Evolutionary conservation across 2,888 invertebrate genomes (phyloP).

Genomic region (Osmoderma eremita): DNA sequence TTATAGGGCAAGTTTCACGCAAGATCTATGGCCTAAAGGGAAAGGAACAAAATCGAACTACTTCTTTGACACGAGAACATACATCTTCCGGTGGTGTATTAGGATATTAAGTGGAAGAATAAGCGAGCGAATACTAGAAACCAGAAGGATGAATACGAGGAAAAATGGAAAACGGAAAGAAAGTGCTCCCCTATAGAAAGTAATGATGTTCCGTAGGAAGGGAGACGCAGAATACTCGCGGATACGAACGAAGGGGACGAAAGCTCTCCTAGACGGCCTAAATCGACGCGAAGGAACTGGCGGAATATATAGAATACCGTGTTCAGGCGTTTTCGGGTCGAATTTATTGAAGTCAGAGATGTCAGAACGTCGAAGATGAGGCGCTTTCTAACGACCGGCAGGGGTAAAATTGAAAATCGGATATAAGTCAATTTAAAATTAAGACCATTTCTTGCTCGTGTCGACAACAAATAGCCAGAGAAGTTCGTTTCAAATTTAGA

Average conservation of each 20-base stretch:
- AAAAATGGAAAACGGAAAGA: slow-evolving; percentile 20
- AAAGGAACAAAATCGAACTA: too few relatives aligned
- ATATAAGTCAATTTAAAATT: slow-evolving; percentile 25
- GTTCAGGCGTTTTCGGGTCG: slow-evolving; percentile 51
- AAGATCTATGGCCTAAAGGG: too few relatives aligned
- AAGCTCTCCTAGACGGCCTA: slow-evolving; percentile 40
- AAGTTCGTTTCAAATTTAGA: not conserved
- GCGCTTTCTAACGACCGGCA: slow-evolving; percentile 26
- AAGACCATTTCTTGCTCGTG: not conserved
- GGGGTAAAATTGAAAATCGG: slow-evolving; percentile 24
- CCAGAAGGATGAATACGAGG: slow-evolving; percentile 4
- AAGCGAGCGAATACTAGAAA: slow-evolving; percentile 1
- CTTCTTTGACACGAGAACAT: too few relatives aligned
- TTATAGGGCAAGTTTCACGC: too few relatives aligned
- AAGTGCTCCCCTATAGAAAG: slow-evolving; percentile 19
- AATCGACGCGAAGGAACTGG: slow-evolving; percentile 53
- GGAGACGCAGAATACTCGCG: not conserved
- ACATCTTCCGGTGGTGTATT: too few relatives aligned
- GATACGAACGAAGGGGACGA: slow-evolving; percentile 34
- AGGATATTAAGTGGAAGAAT: slow-evolving; percentile 23
- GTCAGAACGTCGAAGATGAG: slow-evolving; percentile 49
- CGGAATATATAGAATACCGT: slow-evolving; percentile 52
- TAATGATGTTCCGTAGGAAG: slow-evolving; percentile 4
- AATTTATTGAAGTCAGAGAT: slow-evolving; percentile 53
- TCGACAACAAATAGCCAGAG: slow-evolving; percentile 1